Evolutionary conservation across 1,140 invertebrate species (phyloP).

Genomic region (Rhopalosiphum maidis): DNA sequence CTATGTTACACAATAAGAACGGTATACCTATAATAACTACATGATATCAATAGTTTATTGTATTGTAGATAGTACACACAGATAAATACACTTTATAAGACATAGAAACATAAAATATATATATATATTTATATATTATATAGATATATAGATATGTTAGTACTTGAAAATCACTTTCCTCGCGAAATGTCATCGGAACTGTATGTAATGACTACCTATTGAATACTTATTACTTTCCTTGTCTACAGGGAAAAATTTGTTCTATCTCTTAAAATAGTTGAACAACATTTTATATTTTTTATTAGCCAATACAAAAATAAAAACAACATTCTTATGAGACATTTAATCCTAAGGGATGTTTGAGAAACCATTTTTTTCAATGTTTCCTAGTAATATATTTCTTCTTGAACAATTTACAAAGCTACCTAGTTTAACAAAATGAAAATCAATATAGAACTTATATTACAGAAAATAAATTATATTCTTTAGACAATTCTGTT

Average conservation of each 20-base stretch:
- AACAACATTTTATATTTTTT: background rate
- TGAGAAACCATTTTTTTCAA: background rate
- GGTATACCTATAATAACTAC: background rate
- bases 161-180: background rate
- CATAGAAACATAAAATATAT: background rate
- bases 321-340: constrained; percentile 22
- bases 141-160: background rate
- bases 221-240: constrained; percentile 2
- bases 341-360: background rate
- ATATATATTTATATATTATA: too few species aligned
- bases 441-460: background rate
- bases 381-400: background rate
- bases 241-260: background rate
- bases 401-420: background rate
- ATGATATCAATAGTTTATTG: constrained; percentile 7
- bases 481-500: background rate
- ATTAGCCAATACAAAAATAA: background rate
- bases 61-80: background rate
- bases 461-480: background rate
- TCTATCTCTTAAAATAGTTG: background rate
- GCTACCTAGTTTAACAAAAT: background rate
- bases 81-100: background rate
- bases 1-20: background rate
- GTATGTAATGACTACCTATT: background rate
- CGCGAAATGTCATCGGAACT: background rate